Evolutionary conservation across 2,113 vertebrate species (phyloP).

Genomic region (Scatophagus argus): DNA sequence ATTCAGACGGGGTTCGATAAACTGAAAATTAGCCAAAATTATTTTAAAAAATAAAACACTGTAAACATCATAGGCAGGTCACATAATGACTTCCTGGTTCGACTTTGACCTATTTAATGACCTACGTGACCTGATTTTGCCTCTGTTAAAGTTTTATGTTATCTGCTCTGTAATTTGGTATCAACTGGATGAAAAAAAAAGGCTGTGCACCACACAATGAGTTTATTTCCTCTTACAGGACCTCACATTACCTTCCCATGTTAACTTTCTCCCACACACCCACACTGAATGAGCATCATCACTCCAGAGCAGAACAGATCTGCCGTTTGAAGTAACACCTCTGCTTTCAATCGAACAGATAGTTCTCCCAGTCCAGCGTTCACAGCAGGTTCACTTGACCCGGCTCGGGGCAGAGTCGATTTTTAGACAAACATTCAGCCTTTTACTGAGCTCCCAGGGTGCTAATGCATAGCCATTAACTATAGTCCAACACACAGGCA

Average conservation of each 20-base stretch:
- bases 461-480: constrained; percentile 45
- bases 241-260: neutral
- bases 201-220: neutral
- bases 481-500: constrained; percentile 7
- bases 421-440: constrained; percentile 25
- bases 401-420: neutral
- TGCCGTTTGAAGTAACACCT: constrained; percentile 2
- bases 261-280: neutral
- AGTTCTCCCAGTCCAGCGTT: neutral
- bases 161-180: neutral
- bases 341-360: neutral
- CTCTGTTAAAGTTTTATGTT: too few relatives aligned
- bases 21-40: too few relatives aligned
- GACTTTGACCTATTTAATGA: too few relatives aligned
- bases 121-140: too few relatives aligned
- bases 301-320: constrained; percentile 4
- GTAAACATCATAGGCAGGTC: too few relatives aligned
- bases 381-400: constrained; percentile 21
- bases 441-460: constrained; percentile 26
- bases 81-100: too few relatives aligned
- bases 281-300: neutral
- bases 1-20: too few relatives aligned
- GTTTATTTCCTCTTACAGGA: neutral
- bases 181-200: neutral
- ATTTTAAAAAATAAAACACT: too few relatives aligned